Conservation (phyloP, 2,888 invertebrate genomes). For the Lithophane ornitopus region DNA sequence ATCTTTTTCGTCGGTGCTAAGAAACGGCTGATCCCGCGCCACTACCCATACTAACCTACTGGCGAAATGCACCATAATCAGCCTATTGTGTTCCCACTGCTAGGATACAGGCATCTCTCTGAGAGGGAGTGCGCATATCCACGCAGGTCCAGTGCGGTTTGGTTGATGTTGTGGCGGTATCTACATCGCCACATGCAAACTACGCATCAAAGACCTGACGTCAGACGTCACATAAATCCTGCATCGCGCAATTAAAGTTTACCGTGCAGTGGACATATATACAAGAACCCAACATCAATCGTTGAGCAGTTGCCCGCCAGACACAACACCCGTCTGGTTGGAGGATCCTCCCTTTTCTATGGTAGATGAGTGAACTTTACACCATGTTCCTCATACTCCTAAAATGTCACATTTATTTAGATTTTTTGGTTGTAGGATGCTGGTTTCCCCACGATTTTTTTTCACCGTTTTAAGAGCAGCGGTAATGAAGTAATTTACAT, state of each 20-base stretch:
- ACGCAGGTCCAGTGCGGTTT: not conserved
- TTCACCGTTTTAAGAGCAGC: not conserved
- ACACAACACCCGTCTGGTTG: too few species aligned
- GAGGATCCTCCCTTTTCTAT: too few species aligned
- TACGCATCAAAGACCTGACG: too few species aligned
- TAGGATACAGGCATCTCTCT: not conserved
- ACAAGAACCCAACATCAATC: too few species aligned
- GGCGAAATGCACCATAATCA: not conserved
- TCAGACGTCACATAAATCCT: too few species aligned
- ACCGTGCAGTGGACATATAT: too few species aligned
- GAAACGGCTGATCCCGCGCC: not conserved
- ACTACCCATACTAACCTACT: not conserved
- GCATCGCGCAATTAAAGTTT: too few species aligned
- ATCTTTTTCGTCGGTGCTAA: not conserved
- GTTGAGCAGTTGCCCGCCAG: too few species aligned
- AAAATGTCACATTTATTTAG: not conserved
- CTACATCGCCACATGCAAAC: too few species aligned
- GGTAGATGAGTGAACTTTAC: too few species aligned
- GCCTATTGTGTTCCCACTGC: not conserved
- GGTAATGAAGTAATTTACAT: not conserved
- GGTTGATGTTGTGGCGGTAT: too few species aligned
- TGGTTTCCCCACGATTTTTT: not conserved
- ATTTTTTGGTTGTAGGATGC: not conserved
- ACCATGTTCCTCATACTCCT: too few species aligned
- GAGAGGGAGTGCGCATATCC: not conserved